phyloP scores from a whole-genome alignment of 2,113 vertebrate genomes.

The Rhea pennata region DNA sequence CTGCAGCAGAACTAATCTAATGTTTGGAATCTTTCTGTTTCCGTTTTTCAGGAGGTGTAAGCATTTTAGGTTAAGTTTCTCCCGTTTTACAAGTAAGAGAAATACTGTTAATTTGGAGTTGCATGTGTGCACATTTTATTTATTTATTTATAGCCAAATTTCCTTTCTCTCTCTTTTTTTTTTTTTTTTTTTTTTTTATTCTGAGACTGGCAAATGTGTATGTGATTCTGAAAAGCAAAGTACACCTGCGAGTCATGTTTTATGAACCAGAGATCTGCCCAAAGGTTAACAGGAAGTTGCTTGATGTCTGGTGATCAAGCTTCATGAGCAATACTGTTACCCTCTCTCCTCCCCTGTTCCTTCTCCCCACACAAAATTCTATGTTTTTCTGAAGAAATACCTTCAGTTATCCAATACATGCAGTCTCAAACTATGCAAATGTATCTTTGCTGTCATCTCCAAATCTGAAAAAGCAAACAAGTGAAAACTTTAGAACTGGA shows the following conservation, averaged over 20 bases:
- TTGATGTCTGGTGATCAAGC: background rate
- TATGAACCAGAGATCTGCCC: background rate
- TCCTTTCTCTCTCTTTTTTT: too few species aligned
- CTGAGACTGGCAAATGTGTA: background rate
- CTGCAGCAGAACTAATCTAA: background rate
- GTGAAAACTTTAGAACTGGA: background rate
- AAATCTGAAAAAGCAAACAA: background rate
- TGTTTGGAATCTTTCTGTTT: background rate
- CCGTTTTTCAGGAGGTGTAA: background rate
- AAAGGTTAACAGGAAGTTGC: background rate
- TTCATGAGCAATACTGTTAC: background rate
- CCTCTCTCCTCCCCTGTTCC: background rate
- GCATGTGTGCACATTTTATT: background rate
- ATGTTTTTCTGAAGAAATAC: background rate
- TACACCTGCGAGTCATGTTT: background rate
- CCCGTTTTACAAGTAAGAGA: background rate
- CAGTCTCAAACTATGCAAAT: background rate
- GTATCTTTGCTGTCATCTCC: background rate
- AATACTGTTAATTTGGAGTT: background rate
- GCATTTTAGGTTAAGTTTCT: background rate
- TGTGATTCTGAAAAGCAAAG: background rate
- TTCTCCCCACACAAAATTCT: background rate
- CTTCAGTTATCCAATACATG: background rate
- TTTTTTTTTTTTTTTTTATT: background rate
- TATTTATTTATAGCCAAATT: background rate